Base-by-base conservation (phyloP, 2,113 vertebrate genomes). In the Perca schrenkii region DNA sequence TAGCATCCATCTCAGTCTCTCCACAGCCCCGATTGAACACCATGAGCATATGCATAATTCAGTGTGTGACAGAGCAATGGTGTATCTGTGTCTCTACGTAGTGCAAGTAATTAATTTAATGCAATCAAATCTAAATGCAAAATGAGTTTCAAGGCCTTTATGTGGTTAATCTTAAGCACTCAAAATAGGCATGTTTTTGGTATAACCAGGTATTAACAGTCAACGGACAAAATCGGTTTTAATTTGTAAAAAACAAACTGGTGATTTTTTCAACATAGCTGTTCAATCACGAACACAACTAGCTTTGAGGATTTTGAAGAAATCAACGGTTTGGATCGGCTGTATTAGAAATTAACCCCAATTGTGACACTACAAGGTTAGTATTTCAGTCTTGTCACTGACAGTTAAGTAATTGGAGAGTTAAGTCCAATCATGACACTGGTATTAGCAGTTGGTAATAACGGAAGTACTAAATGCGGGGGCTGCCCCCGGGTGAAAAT, bases 41-140 rank as follows among this genome's bases (percentile, higher is more conserved):
- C 75, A 73, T 53, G 74, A 80, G 52, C 22, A 19, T 85, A 91
- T 90, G 66, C 69, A 92, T 91, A 79, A 90, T 91, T 90, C 56
- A 91, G 71, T 31, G 34, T 77, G 66, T 88, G 64, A 70, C 72
- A 77, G 28, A 60, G 73, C 43, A 53, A 34, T 79, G 60, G 71
- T 74, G 84, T 36, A 36, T 84, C 60, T 69, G 71, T 79, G 40
- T 70, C 77, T 80, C 60, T 76, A 62, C 77, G 58, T 67, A 66
- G 46, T n/a, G n/a, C 71, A 57, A 46, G 31, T 77, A 8, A 36
- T 36, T 8, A 28, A 36, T 36, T 36, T 8, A 8, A 40, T 8
- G 36, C 36, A 40, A 40, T 40, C 36, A 40, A 31, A 31, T 28
- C 28, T 2, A 36, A 36, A 8, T 40, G 8, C 36, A 8, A 40